A percentile compares a stretch with the other conserved stretches of the same genome.
These are phyloP conservation scores for Mythimna vitellina DNA, from an alignment of 2,888 invertebrate genomes.

Conservation along the genomic window DNA sequence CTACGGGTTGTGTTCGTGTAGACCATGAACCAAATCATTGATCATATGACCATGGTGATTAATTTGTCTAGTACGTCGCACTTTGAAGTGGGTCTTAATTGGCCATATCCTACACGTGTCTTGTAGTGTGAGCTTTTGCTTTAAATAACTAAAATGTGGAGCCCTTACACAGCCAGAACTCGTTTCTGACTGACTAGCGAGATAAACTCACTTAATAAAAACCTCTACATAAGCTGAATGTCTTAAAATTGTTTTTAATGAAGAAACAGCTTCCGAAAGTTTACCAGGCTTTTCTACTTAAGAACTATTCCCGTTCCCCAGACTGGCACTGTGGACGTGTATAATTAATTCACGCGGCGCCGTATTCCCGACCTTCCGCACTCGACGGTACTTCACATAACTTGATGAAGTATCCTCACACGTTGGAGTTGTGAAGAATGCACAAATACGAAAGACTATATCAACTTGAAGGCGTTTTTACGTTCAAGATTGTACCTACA, in stretches of 20 bases:
- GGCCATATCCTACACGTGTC: too few species aligned
- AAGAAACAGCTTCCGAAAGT: constrained; percentile 12
- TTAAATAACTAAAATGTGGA: neutral
- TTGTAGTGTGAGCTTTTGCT: too few species aligned
- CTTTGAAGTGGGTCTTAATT: neutral
- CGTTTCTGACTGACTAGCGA: neutral
- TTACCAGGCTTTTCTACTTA: constrained; percentile 23
- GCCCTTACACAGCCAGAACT: neutral
- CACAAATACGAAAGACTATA: constrained; percentile 55
- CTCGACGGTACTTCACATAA: constrained; percentile 58
- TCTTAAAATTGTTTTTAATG: constrained; percentile 6
- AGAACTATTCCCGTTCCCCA: constrained; percentile 39
- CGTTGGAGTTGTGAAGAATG: constrained; percentile 58
- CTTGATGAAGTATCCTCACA: constrained; percentile 67
- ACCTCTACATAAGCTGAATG: neutral
- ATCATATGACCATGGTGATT: neutral
- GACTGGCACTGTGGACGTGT: constrained; percentile 15
- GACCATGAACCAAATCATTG: neutral
- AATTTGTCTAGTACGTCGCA: neutral
- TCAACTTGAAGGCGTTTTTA: constrained; percentile 39
- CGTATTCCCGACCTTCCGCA: constrained; percentile 32
- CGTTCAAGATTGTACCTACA: constrained; percentile 21
- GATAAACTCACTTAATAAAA: neutral
- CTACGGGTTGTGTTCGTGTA: neutral
- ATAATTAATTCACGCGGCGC: constrained; percentile 55